Percentiles rank a stretch among this genome's conserved stretches.
Conservation (phyloP, 2,888 invertebrate species). For the Tolmerus cingulatus region DNA sequence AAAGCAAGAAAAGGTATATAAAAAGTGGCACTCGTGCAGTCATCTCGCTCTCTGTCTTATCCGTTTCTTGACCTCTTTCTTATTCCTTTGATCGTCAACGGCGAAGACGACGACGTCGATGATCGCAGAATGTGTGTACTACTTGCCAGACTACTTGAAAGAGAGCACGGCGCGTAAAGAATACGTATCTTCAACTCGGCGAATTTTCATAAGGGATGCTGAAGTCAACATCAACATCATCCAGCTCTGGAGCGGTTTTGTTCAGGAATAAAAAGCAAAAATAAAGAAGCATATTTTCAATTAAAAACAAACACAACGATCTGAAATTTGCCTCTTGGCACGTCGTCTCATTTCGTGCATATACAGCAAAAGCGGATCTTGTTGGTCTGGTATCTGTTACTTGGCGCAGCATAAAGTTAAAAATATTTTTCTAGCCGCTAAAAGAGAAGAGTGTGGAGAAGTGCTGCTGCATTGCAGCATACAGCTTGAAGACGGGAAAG, state of each 20-base stretch:
- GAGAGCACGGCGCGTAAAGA: slow-evolving; percentile 6
- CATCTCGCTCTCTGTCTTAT: slow-evolving; percentile 10
- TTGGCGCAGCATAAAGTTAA: background rate
- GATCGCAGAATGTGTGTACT: slow-evolving; percentile 3
- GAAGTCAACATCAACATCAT: background rate
- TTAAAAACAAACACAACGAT: slow-evolving; percentile 20
- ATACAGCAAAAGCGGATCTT: background rate
- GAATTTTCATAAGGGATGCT: slow-evolving; percentile 21
- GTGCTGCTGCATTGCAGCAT: background rate
- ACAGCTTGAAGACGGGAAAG: background rate
- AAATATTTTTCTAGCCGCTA: slow-evolving; percentile 28
- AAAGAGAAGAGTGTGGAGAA: background rate
- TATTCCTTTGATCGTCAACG: slow-evolving; percentile 13
- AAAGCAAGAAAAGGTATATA: background rate
- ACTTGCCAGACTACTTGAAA: slow-evolving; percentile 23
- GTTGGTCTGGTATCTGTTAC: slow-evolving; percentile 5
- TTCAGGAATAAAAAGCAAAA: background rate
- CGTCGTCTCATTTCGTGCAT: background rate
- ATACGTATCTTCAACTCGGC: slow-evolving; percentile 4
- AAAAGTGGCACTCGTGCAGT: background rate
- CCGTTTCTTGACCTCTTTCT: slow-evolving; percentile 42
- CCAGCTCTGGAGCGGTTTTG: background rate
- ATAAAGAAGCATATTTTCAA: background rate
- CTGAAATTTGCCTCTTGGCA: background rate
- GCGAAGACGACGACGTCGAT: background rate